Conservation (phyloP, 2,888 invertebrate genomes). For the Panopea generosa region DNA sequence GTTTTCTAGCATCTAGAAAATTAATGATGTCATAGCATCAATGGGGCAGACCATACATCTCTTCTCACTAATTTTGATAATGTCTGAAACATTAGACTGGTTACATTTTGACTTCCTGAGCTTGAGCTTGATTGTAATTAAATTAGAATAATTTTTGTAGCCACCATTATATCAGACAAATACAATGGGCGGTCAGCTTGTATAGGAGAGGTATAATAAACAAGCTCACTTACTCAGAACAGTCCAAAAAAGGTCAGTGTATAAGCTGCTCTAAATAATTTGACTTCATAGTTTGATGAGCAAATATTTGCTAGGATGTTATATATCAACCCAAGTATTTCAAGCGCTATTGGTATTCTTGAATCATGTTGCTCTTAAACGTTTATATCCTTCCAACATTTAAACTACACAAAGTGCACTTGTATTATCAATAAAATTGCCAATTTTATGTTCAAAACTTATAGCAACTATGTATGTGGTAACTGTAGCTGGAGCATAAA, state of each 20-base stretch:
- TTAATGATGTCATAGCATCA: neutral
- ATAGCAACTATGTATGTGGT: neutral
- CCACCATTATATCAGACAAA: neutral
- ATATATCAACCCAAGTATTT: neutral
- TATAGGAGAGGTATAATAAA: neutral
- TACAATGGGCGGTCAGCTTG: neutral
- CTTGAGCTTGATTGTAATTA: no score
- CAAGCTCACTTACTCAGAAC: conserved; percentile 32
- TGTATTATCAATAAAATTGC: neutral
- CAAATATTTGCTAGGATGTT: conserved; percentile 21
- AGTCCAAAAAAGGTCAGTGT: conserved; percentile 39
- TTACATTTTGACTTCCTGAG: conserved; percentile 16
- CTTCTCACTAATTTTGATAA: neutral
- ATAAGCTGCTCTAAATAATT: conserved; percentile 31
- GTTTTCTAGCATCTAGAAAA: neutral
- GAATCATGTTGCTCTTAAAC: neutral
- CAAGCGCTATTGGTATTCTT: conserved; percentile 1
- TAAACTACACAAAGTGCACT: neutral
- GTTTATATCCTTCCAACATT: conserved; percentile 4
- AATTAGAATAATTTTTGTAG: neutral
- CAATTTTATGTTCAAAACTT: conserved; percentile 6
- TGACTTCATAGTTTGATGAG: conserved; percentile 21
- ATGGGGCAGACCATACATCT: conserved; percentile 22
- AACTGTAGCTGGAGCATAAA: neutral
- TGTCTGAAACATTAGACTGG: neutral